Conservation (phyloP, 2,113 vertebrate species). For the Leptocoma aspasia region DNA sequence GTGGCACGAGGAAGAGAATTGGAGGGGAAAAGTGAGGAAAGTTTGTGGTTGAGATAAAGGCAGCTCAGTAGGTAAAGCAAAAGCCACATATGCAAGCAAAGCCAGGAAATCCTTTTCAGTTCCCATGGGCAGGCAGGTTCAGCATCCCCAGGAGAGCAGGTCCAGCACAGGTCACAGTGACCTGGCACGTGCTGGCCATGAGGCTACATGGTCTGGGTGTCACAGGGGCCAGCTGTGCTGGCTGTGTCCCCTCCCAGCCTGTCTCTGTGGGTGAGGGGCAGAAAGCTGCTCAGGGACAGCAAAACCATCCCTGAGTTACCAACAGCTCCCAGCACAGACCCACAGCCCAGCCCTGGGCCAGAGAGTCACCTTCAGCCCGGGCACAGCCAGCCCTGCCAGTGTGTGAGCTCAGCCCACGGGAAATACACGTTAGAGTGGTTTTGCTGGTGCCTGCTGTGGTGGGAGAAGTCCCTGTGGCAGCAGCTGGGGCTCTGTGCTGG, state of each 20-base stretch:
- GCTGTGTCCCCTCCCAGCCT: not conserved
- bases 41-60: not conserved
- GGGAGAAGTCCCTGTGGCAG: rapidly evolving
- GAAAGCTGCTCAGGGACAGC: not conserved
- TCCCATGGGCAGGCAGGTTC: not conserved
- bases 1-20: rapidly evolving
- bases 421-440: not conserved
- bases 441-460: not conserved
- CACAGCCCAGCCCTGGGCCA: not conserved
- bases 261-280: not conserved
- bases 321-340: rapidly evolving
- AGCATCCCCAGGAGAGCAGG: not conserved
- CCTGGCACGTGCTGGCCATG: rapidly evolving
- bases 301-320: not conserved
- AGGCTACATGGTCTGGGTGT: not conserved
- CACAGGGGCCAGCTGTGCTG: not conserved
- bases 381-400: not conserved
- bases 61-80: not conserved
- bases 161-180: rapidly evolving
- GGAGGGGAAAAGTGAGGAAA: not conserved
- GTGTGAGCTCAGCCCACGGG: not conserved
- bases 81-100: not conserved
- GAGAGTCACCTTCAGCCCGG: not conserved
- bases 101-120: not conserved
- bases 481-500: not conserved